Base-by-base conservation (phyloP, 2,888 invertebrate species). In the Sicus ferrugineus region DNA sequence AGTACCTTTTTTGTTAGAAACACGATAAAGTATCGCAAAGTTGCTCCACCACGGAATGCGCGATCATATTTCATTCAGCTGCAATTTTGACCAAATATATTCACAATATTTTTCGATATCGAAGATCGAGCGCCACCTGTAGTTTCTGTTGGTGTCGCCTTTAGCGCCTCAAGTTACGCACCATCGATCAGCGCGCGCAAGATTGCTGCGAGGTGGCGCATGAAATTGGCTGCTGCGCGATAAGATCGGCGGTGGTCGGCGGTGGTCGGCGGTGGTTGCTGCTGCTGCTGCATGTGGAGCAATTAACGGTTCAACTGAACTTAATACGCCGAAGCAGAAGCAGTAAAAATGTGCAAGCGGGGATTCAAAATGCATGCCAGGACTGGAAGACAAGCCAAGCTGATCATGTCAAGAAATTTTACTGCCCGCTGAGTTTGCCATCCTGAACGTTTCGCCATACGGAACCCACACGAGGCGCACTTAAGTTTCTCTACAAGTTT, bases 131-230 rank as follows among this genome's bases (percentile, higher is more conserved):
- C 42, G 42, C 42, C 42, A 42, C 42, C 42, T 42, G 42, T 16
- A n/a, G n/a, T 52, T n/a, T 28, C 26, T 54, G 21, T 34, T 62
- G 34, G 52, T 65, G 65, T 54, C 52, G 54, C 54, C 31, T 54
- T 65, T 38, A 65, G 31, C 54, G 65, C 54, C 52, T 26, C 34
- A 26, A 54, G 52, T 23, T 54, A 52, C 38, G 52, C 38, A 9
- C 38, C 34, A 38, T 54, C 52, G 23, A 65, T 65, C 52, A 38
- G 19, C 28, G 23, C 6, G 23, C 54, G 2, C 46, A 52, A 28
- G n/a, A n/a, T n/a, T n/a, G n/a, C n/a, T n/a, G n/a, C n/a, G 14
- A 28, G 54, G 54, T 54, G 54, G 54, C 11, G 26, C 9, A 9
- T 38, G 23, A 5, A 3, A 9, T 23, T 23, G 9, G 1, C n/a